Evolutionary conservation across 2,888 invertebrate genomes (phyloP).

Genomic region (Aphidoletes aphidimyza): DNA sequence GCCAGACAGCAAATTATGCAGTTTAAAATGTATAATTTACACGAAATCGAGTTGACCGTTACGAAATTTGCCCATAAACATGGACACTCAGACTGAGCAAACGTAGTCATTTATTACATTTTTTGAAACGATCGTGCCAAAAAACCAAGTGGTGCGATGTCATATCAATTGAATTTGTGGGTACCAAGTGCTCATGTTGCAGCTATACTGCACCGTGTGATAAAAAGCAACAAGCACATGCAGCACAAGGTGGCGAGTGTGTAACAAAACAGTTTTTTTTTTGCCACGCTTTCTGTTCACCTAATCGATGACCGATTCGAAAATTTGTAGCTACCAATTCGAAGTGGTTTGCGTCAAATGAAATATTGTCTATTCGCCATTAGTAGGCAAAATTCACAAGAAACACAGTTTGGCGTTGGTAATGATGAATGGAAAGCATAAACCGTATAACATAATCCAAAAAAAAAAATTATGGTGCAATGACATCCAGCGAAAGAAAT

Average conservation of each 20-base stretch:
- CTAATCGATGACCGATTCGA: constrained; percentile 31
- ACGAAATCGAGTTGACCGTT: neutral
- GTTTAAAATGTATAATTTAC: neutral
- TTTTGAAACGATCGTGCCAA: neutral
- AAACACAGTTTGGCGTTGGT: neutral
- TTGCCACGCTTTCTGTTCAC: constrained; percentile 9
- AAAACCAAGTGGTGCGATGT: neutral
- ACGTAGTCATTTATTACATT: neutral
- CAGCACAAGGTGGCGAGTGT: neutral
- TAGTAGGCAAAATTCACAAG: neutral
- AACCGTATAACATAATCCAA: neutral
- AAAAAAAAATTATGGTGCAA: neutral
- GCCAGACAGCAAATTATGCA: constrained; percentile 17
- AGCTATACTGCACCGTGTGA: neutral
- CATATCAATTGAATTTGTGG: neutral
- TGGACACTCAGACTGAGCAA: neutral
- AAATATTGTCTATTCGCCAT: neutral
- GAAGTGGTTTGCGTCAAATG: neutral
- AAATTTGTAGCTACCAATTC: neutral
- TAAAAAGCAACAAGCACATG: neutral
- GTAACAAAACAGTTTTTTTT: neutral
- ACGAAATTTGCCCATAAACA: neutral
- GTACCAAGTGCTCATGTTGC: too few species aligned
- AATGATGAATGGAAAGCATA: neutral
- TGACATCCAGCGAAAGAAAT: neutral